These are phyloP conservation scores for Macrotus californicus DNA, from an alignment of 2,113 vertebrate genomes.

Conservation along the genomic window DNA sequence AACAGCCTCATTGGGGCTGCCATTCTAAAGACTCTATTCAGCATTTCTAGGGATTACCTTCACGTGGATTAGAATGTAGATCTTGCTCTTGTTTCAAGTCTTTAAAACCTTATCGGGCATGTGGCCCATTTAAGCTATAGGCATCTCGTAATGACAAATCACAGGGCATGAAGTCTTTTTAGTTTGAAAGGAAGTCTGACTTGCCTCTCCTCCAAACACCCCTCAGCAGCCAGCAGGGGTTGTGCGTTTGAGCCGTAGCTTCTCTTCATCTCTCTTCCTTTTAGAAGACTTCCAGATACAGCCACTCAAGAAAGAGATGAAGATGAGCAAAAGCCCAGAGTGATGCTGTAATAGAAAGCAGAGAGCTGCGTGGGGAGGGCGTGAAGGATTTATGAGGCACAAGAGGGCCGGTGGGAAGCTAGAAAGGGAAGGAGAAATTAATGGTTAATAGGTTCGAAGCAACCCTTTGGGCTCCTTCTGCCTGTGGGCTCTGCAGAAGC, in stretches of 20 bases:
- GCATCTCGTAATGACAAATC: background rate
- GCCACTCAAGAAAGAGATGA: background rate
- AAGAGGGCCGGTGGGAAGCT: background rate
- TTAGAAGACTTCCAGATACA: background rate
- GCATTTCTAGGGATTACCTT: background rate
- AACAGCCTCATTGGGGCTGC: background rate
- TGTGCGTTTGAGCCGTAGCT: background rate
- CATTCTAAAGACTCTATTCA: background rate
- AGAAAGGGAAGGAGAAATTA: background rate
- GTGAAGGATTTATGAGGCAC: background rate
- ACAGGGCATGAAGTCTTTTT: background rate
- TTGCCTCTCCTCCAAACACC: background rate
- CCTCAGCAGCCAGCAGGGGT: background rate
- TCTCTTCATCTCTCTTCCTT: background rate
- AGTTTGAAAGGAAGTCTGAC: background rate
- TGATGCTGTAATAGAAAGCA: background rate
- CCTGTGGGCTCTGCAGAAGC: background rate
- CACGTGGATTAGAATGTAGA: background rate
- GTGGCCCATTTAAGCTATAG: background rate
- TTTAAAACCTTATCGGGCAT: background rate
- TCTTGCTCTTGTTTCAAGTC: background rate
- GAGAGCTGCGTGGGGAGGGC: background rate
- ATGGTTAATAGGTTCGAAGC: background rate
- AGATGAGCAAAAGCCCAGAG: background rate
- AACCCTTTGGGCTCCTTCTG: background rate